Evolutionary conservation across 2,797 vertebrate genomes (phyloP).

Genomic region (Hoplostethus mediterraneus): DNA sequence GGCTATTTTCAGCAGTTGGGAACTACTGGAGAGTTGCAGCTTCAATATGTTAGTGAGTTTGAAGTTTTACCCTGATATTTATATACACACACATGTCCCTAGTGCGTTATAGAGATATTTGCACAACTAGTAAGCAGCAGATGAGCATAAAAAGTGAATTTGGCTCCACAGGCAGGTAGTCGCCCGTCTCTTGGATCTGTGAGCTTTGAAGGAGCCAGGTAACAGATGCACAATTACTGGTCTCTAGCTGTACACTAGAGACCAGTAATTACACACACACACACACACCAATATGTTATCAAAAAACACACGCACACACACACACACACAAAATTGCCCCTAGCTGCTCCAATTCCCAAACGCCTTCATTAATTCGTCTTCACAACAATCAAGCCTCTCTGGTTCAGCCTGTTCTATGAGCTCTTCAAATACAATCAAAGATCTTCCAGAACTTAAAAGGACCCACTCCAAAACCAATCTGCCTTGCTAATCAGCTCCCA

Average conservation of each 20-base stretch:
- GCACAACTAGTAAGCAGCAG: constrained; percentile 29
- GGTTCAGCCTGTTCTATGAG: neutral
- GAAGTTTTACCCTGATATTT: constrained; percentile 6
- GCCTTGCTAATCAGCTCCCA: constrained; percentile 4
- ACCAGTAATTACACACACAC: constrained; percentile 49
- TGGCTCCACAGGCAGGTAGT: constrained; percentile 37
- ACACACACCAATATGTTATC: constrained; percentile 13
- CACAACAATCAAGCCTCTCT: constrained; percentile 27
- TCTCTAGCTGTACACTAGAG: constrained; percentile 43
- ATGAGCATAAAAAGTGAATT: constrained; percentile 29
- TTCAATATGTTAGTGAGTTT: neutral
- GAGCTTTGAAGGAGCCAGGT: constrained; percentile 57
- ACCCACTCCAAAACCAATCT: neutral
- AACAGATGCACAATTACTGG: constrained; percentile 52
- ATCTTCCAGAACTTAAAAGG: neutral
- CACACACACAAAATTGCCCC: constrained; percentile 6
- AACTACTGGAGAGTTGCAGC: neutral
- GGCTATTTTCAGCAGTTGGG: neutral
- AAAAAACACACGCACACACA: constrained; percentile 34
- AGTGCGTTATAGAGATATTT: constrained; percentile 5
- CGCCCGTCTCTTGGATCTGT: constrained; percentile 30
- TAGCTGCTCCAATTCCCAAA: constrained; percentile 49
- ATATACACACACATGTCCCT: neutral
- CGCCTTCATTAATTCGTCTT: constrained; percentile 62
- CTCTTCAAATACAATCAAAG: constrained; percentile 33